Percentiles rank a stretch among this genome's conserved stretches.
These are phyloP conservation scores for Pseudomugil tenellus DNA, from an alignment of 2,797 vertebrate species.

Conservation along the genomic window DNA sequence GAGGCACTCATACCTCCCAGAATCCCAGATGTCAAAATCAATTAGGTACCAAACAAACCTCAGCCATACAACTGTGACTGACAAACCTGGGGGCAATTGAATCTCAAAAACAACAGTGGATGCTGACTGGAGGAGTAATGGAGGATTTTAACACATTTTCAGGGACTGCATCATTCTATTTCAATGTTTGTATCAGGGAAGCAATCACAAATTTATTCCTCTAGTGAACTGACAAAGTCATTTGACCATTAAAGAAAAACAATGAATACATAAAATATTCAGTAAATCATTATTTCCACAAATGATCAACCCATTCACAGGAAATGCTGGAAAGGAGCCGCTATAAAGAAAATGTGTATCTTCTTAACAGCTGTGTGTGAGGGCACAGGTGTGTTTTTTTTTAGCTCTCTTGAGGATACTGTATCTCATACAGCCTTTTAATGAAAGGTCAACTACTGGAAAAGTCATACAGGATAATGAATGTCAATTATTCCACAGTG, in stretches of 20 bases:
- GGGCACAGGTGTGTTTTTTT: background rate
- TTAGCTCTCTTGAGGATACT: background rate
- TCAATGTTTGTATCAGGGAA: background rate
- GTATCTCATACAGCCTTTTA: background rate
- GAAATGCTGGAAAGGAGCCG: background rate
- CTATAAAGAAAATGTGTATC: background rate
- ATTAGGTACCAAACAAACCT: too few species aligned
- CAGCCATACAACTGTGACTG: too few species aligned
- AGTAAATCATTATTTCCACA: background rate
- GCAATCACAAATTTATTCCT: background rate
- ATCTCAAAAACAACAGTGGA: too few species aligned
- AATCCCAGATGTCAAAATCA: too few species aligned
- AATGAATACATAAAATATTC: background rate
- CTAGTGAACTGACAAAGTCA: background rate
- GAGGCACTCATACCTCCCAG: too few species aligned
- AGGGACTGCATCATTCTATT: too few species aligned
- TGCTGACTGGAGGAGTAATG: too few species aligned
- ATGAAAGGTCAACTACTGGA: constrained; percentile 1
- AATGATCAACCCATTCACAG: background rate
- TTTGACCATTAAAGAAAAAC: background rate
- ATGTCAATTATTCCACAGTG: constrained; percentile 3
- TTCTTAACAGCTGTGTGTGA: background rate
- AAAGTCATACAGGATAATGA: constrained; percentile 2
- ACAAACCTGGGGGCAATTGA: too few species aligned
- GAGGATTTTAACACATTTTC: too few species aligned